Evolutionary conservation across 2,113 vertebrate genomes (phyloP), one percentile per base, ranked within the genome.

Genomic region (Callionymus lyra): DNA sequence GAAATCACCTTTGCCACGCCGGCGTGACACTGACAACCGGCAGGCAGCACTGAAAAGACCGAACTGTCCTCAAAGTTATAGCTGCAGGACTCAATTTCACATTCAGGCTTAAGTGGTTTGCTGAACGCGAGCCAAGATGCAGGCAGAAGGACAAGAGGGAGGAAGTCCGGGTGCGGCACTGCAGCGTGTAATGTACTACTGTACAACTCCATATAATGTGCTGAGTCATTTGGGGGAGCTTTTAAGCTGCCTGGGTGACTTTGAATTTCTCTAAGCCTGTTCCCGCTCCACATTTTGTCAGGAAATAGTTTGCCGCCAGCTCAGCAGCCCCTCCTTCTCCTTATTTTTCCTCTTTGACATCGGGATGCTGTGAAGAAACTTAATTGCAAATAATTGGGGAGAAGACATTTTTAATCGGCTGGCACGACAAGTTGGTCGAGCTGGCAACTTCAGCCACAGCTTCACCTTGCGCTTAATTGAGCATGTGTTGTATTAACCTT

Each of bases 231-330:
- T 69, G 67, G 48, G 66, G 50, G 60, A 76, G 67, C 74, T 61
- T 80, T 80, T 78, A 82, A 68, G 61, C 48, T 21, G 65, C 70
- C 65, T 70, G 73, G 72, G 76, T 79, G 70, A 84, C 77, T 82
- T 76, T 74, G 76, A 81, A 63, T 77, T 74, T 70, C 69, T 70
- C 72, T 77, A 74, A 76, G 64, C 70, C 64, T 60, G 67, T 60
- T 66, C 73, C 67, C 43, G 63, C 67, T 70, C 44, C 55, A 15
- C 71, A 73, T 74, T 63, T 53, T 59, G 65, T 65, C 62, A 70
- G 60, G 71, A 77, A 57, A n/a, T 31, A 55, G 70, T 48, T 47
- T 47, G 33, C 56, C 47, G 50, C 46, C 47, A 46, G 40, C 56
- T 41, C 64, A 50, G 51, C 16, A n/a, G 38, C 47, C 9, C 38